These are phyloP conservation scores for Euzetes globulus DNA, from an alignment of 2,888 invertebrate genomes.

Conservation along the genomic window DNA sequence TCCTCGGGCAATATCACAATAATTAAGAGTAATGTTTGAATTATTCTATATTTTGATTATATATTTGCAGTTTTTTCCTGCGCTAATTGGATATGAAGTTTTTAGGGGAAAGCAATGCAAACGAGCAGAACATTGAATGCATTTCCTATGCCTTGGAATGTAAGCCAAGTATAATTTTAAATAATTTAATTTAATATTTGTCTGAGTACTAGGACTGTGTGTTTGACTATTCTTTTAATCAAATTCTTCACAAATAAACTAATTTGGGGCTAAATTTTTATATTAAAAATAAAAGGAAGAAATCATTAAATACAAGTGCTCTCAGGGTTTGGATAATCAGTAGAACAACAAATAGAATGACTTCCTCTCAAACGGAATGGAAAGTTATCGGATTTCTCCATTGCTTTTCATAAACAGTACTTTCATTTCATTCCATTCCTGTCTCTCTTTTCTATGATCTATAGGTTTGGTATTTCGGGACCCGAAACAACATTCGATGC, in stretches of 20 bases:
- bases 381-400: background rate
- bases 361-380: background rate
- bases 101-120: background rate
- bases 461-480: background rate
- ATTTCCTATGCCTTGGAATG: background rate
- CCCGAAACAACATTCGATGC: no score
- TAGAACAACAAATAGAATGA: background rate
- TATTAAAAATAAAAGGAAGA: background rate
- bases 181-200: background rate
- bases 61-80: background rate
- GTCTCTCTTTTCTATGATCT: background rate
- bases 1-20: constrained; percentile 8
- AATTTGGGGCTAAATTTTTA: background rate
- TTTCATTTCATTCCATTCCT: background rate
- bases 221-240: background rate
- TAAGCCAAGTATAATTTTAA: background rate
- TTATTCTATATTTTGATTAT: background rate
- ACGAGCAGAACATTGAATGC: background rate
- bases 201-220: no score
- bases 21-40: constrained; percentile 13
- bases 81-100: constrained; percentile 8
- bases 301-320: background rate
- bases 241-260: background rate
- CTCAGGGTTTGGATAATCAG: background rate
- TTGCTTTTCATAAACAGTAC: background rate